Evolutionary conservation across 2,888 invertebrate genomes (phyloP), one percentile per base, ranked within the genome.

Genomic region (Brachypalpus laphriformis): DNA sequence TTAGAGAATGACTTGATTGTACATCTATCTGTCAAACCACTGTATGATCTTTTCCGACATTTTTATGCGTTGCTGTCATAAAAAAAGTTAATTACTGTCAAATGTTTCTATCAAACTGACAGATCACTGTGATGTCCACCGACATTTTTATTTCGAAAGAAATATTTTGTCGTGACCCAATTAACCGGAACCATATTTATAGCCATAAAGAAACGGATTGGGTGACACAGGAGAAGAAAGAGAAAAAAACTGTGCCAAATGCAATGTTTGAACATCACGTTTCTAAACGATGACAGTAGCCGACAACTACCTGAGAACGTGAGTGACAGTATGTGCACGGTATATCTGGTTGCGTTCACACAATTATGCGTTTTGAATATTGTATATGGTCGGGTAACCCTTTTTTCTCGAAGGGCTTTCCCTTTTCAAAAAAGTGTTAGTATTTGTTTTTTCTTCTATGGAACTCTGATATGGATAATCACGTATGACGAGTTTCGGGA

Each of bases 341-440:
- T 72, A 61, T 28, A 72, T 61, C 51, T 61, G 61, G 14, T 28
- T 40, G 28, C 11, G 54, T 63, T 74, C 63, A 42, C 74, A 63
- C 42, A 74, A 56, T 45, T 63, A 74, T 63, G 74, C 74, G 54
- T 45, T 74, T 65, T 74, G 63, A 74, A 74, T 65, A 56, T 25
- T 63, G 9, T 42, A 61, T 40, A 9, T 42, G 9, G 34, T 45
- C 1, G 20, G 37, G 59, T 54, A 65, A 40, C 74, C 74, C 74
- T 56, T 74, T 74, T 54, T 45, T 63, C 63, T 37, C 8, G 18
- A 22, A 45, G 16, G 45, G 34, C 54, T 65, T 74, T 74, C 74
- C 63, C 54, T 74, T 74, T 74, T 61, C 42, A 42, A 70, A 68
- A 56, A n/a, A n/a, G n/a, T 20, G 56, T 56, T n/a, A n/a, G 56